A percentile compares a stretch with the other conserved stretches of the same genome.
phyloP scores from a whole-genome alignment of 2,888 invertebrate species.

The Andrena marginata region DNA sequence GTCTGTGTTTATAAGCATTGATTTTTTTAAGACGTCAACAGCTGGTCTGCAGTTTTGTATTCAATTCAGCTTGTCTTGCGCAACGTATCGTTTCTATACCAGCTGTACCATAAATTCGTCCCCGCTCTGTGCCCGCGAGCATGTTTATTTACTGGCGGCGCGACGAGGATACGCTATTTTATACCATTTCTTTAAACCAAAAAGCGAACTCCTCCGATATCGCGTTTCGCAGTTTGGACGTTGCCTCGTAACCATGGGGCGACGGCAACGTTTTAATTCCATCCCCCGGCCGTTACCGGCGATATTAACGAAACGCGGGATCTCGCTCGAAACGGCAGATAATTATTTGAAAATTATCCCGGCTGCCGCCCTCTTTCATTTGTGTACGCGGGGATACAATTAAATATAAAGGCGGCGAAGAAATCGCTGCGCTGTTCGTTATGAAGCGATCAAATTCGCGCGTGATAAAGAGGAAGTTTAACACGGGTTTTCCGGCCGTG shows the following conservation, averaged over 20 bases:
- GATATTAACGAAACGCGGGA: constrained; percentile 1
- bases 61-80: too few species aligned
- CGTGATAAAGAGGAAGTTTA: constrained; percentile 59
- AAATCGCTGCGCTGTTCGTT: constrained; percentile 41
- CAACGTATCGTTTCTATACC: too few species aligned
- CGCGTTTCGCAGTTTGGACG: not conserved
- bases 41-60: too few species aligned
- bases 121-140: not conserved
- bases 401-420: constrained; percentile 43
- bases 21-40: too few species aligned
- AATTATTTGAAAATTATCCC: constrained; percentile 23
- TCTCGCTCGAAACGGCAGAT: not conserved
- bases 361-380: not conserved
- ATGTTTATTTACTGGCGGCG: not conserved
- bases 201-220: not conserved
- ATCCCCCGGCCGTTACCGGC: not conserved
- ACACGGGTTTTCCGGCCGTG: constrained; percentile 52
- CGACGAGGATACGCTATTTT: not conserved
- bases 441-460: constrained; percentile 59
- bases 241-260: not conserved
- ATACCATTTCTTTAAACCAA: not conserved
- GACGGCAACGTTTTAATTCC: not conserved
- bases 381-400: not conserved
- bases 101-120: not conserved
- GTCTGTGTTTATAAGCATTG: too few species aligned